Base-by-base conservation (phyloP, 2,888 invertebrate genomes). In the Erebia aethiops region DNA sequence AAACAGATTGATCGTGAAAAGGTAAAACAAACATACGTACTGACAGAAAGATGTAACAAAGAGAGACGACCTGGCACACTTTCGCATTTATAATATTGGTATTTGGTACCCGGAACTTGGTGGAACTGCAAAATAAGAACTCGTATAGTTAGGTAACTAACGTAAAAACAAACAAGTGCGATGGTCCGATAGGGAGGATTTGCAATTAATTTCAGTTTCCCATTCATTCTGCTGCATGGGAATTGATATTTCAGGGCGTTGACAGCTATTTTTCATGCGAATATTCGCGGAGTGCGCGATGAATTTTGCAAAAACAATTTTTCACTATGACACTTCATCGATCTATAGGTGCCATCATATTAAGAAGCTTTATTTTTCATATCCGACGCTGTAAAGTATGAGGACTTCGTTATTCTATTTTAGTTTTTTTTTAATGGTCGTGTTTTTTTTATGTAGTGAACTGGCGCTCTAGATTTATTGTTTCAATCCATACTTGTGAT, bases 301-400 rank as follows among this genome's bases (percentile, higher is more conserved):
- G 73, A 71, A 74, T 76, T 74, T 76, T 57, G 67, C 69, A 67
- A 68, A 67, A 73, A 67, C 71, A 71, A 76, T 73, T 72, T 76
- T 73, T 75, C 73, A 75, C 64, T 72, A 65, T 73, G 72, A 72
- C 74, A 74, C 73, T 73, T 73, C 74, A 73, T 69, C 73, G 73
- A 72, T 75, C 67, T 41, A 35, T 35, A 35, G 7, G 65, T 74
- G 73, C 70, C 35, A 35, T 35, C 35, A 5, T 35, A 35, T 35
- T 35, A 35, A 7, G 71, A 71, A 74, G 70, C 62, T 60, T 41
- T 64, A 67, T 71, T 66, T 49, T 16, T 58, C 63, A 74, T 69
- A 49, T 41, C 56, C 43, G 67, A 69, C 66, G 54, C 71, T 41
- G 51, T 63, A 67, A n/a, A 61, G 63, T 65, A 21, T 49, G 49